These are phyloP conservation scores for Aptenodytes patagonicus DNA, from an alignment of 2,113 vertebrate genomes.

Conservation along the genomic window DNA sequence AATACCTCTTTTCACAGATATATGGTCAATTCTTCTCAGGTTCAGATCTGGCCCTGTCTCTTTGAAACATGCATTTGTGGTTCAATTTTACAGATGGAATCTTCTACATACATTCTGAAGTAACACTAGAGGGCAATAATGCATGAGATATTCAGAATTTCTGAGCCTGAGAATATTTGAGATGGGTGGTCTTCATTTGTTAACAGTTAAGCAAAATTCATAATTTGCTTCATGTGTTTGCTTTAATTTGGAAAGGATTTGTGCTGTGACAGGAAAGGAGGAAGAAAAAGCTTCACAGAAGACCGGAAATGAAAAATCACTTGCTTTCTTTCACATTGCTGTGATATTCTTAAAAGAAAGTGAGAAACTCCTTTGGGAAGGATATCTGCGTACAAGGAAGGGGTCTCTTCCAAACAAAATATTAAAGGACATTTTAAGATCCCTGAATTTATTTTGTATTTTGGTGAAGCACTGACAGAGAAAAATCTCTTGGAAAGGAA, in stretches of 20 bases:
- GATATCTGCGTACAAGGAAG: background rate
- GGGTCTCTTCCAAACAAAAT: background rate
- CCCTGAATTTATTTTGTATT: background rate
- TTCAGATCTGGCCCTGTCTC: background rate
- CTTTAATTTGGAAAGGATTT: slow-evolving; percentile 2
- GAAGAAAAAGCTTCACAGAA: background rate
- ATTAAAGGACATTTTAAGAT: background rate
- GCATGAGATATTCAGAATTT: background rate
- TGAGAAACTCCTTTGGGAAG: background rate
- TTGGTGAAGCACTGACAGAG: background rate
- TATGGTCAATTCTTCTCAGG: background rate
- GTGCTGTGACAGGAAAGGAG: background rate
- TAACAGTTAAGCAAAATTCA: background rate
- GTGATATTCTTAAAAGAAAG: background rate
- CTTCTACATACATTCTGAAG: background rate
- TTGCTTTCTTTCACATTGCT: background rate
- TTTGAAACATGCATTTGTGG: background rate
- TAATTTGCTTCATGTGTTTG: background rate
- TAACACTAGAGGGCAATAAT: slow-evolving; percentile 66
- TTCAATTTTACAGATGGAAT: background rate
- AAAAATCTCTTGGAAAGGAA: background rate
- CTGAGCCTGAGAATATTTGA: background rate
- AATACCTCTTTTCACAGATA: background rate
- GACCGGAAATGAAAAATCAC: background rate
- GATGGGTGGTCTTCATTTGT: background rate